Evolutionary conservation across 2,888 invertebrate genomes (phyloP), one percentile per base, ranked within the genome.

Genomic region (Atethmia centrago): DNA sequence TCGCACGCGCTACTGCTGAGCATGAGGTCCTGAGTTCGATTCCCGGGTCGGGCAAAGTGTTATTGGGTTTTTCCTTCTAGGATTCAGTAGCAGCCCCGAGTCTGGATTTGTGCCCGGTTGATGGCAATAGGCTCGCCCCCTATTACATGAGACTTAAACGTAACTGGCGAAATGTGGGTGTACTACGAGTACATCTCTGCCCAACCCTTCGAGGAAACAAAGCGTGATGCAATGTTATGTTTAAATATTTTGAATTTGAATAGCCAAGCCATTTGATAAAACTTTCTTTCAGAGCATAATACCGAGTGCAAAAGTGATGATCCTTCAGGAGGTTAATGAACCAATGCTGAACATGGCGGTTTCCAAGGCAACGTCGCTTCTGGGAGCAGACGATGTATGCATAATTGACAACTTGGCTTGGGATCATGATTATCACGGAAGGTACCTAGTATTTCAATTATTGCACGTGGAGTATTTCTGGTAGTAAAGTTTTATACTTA

Each of bases 301-400:
- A 28, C 28, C 80, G 2, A 87, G 91, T 40, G 82, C 89, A 3
- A 96, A 95, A 81, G 92, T 96, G 53, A 93, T 95, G 93, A 92
- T 95, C 19, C 86, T 96, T 1, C 93, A 95, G 85, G 95, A 96
- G 73, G 85, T 93, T 3, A 95, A 95, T 71, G 93, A 95, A 74
- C 96, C 96, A 0, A 71, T 93, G 0, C 82, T 95, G 3, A 93
- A 92, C 68, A 90, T 95, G 92, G 95, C 96, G 0, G 93, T 95
- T 7, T 94, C 95, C 0, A 95, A 95, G 76, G 96, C 95, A 0
- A 93, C 94, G 0, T 89, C 93, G 0, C 75, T 96, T 7, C 79
- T 96, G 2, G 96, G 96, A 0, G 96, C 95, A 0, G 85, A 87
- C 53, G 93, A 94, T 77, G 92, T 93, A 16, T 91, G 87, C 21